phyloP scores from a whole-genome alignment of 2,113 vertebrate species.

The Rhinolophus ferrumequinum region DNA sequence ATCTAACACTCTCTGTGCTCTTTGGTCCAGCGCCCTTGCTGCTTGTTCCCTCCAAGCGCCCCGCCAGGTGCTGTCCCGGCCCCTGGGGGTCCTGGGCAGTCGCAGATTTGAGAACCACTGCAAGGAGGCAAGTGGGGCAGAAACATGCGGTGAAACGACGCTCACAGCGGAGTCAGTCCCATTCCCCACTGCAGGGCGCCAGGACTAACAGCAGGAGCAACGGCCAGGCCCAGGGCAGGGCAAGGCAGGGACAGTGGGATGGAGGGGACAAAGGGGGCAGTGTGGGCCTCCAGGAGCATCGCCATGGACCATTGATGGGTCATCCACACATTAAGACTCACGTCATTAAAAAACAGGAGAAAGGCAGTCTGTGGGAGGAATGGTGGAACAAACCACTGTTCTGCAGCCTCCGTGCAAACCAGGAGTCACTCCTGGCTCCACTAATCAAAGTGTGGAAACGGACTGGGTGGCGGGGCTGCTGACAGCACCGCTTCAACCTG shows the following conservation, averaged over 20 bases:
- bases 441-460: fast-evolving
- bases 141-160: fast-evolving
- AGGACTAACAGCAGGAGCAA: fast-evolving
- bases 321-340: fast-evolving
- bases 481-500: fast-evolving
- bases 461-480: fast-evolving
- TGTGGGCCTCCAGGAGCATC: background rate
- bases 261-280: no score
- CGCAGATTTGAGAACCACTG: background rate
- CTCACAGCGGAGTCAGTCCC: fast-evolving
- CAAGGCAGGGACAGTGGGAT: no score
- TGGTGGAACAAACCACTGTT: fast-evolving
- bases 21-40: background rate
- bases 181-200: fast-evolving
- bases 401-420: background rate
- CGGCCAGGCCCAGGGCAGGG: background rate
- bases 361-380: background rate
- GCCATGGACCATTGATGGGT: fast-evolving
- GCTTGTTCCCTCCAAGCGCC: fast-evolving
- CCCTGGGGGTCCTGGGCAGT: fast-evolving
- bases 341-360: fast-evolving
- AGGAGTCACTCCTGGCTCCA: no score
- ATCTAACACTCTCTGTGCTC: fast-evolving
- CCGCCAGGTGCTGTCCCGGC: fast-evolving
- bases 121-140: background rate